Base-by-base conservation (phyloP, 1,140 invertebrate genomes). In the Drosophila pectinifera region DNA sequence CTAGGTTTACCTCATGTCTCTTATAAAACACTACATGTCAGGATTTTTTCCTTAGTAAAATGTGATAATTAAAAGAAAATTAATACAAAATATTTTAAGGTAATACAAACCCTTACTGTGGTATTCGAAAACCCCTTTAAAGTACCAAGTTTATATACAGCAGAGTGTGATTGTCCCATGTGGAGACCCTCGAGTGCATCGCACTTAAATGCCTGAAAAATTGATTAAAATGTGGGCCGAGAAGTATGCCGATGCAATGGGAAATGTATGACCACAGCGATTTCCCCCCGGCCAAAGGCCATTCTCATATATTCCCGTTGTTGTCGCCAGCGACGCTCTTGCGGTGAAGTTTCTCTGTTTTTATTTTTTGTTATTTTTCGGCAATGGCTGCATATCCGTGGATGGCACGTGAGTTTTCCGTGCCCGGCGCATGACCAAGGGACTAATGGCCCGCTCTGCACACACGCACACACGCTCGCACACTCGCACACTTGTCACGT, bases 331-430 rank as follows among this genome's bases (percentile, higher is more conserved):
- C 49, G 59, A 69, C 26, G 55, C 72, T 68, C 70, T 83, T 83
- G 84, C 84, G 80, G 75, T 77, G 63, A 83, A 83, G 75, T 83
- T 88, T 76, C 69, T 61, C 67, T 46, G 42, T 69, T 28, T 53
- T 28, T 45, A 38, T 54, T 43, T 51, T 14, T 18, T 18, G 22
- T 18, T 57, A 16, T 48, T 42, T 56, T 58, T 63, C 39, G 51
- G 41, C 64, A 46, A 56, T 70, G 57, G 64, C 67, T 57, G 67
- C 64, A 70, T 70, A 70, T 70, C 48, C 67, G 67, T 69, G 48
- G 49, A 70, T 70, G 75, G 80, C 83, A 88, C 84, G 83, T 88
- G 84, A 88, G 83, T 61, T 86, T 79, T 75, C 59, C 63, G 63
- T 69, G 53, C 72, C 79, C 62, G 41, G 59, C 69, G 56, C 83